phyloP scores from a whole-genome alignment of 2,113 vertebrate species.

The pig (Sus scrofa) region T2T-Sscrofa CM000812.6:61784001-61784500 shows the following conservation, averaged over 20 bases:
- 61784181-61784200: background rate
- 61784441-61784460: background rate
- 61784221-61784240: background rate
- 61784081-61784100: background rate
- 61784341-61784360: background rate
- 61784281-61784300: background rate
- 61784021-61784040: background rate
- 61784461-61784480: background rate
- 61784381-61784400: background rate
- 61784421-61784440: background rate
- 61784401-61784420: background rate
- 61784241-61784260: background rate
- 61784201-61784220: background rate
- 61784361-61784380: background rate
- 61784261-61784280: background rate
- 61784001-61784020: background rate
- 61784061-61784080: background rate
- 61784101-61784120: background rate
- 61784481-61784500: background rate
- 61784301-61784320: background rate
- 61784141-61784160: background rate
- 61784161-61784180: background rate
- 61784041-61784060: background rate
- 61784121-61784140: background rate
- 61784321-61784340: background rate